Evolutionary conservation across 2,888 invertebrate species (phyloP), one percentile per base, ranked within the genome.

Genomic region (Ornithoptera alexandrae): DNA sequence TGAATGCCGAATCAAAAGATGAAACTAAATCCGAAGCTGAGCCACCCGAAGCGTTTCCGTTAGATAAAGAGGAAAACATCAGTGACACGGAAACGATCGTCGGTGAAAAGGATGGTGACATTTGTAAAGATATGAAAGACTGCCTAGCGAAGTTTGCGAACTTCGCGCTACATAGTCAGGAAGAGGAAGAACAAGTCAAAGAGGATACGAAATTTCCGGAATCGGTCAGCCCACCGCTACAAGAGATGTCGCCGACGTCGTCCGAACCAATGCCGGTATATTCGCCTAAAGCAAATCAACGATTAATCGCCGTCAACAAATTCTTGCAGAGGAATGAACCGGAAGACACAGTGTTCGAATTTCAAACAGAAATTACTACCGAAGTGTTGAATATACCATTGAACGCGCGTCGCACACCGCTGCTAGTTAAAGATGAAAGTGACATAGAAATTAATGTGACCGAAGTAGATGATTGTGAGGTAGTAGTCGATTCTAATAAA

Each of bases 151-250:
- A 90, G 67, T 90, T 91, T 36, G 89, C 90, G 0, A 89, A 82
- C 46, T 89, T 90, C 71, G 90, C 86, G 0, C 76, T 91, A 0
- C 84, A 81, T 59, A 81, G 75, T 36, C 79, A 83, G 22, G 22
- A 22, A 1, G 80, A 81, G 18, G 77, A 73, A 2, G 75, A 74
- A 67, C 72, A 74, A 0, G 74, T 74, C 42, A 70, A 67, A 0
- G 79, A 72, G 0, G 78, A 75, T 7, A 63, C 67, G 0, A 87
- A 87, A n/a, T 87, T 85, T 61, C 88, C 91, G 0, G 92, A 92
- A 1, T 85, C 92, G 0, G 84, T 90, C 0, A 92, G 92, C 68
- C 92, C 93, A 0, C 93, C 92, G 0, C 65, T 93, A 0, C 92
- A 92, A 65, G 90, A 92, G 66, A 85, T 88, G 84, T 92, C 92